Conservation (phyloP, 1,140 invertebrate genomes). For the Atta cephalotes region DNA sequence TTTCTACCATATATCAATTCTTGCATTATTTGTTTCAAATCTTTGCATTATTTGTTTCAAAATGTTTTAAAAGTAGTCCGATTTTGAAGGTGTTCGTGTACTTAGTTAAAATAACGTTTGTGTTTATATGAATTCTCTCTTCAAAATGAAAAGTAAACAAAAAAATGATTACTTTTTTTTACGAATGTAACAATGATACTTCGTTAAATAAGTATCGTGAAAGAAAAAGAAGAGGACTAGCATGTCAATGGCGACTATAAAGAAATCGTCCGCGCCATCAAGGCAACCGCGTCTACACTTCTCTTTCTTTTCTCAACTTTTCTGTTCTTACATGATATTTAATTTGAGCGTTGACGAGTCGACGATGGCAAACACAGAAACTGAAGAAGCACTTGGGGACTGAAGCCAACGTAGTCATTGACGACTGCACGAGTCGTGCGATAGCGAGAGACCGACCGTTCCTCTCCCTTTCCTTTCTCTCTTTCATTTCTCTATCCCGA, state of each 20-base stretch:
- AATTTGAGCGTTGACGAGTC: conserved; percentile 43
- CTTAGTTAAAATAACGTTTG: conserved; percentile 4
- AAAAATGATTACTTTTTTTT: neutral
- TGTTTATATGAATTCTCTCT: neutral
- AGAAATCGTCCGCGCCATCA: neutral
- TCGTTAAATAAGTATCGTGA: neutral
- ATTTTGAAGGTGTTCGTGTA: neutral
- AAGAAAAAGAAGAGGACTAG: neutral
- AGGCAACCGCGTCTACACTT: conserved; percentile 29
- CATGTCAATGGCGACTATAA: neutral
- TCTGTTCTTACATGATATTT: conserved; percentile 50
- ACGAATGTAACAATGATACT: conserved; percentile 10
- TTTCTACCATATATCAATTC: neutral
- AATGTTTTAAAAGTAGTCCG: neutral
- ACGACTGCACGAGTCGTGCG: conserved; percentile 42
- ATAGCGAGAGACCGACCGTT: conserved; percentile 44
- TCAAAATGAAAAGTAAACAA: neutral
- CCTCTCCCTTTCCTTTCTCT: neutral
- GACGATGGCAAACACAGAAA: conserved; percentile 32
- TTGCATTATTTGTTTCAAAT: neutral
- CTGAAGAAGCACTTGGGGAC: conserved; percentile 41
- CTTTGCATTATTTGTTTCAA: neutral
- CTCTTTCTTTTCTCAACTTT: conserved; percentile 14
- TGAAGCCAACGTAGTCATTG: conserved; percentile 41
- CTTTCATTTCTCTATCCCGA: neutral